These are phyloP conservation scores for Syrmaticus mikado DNA, from an alignment of 2,113 vertebrate genomes.

Conservation along the genomic window DNA sequence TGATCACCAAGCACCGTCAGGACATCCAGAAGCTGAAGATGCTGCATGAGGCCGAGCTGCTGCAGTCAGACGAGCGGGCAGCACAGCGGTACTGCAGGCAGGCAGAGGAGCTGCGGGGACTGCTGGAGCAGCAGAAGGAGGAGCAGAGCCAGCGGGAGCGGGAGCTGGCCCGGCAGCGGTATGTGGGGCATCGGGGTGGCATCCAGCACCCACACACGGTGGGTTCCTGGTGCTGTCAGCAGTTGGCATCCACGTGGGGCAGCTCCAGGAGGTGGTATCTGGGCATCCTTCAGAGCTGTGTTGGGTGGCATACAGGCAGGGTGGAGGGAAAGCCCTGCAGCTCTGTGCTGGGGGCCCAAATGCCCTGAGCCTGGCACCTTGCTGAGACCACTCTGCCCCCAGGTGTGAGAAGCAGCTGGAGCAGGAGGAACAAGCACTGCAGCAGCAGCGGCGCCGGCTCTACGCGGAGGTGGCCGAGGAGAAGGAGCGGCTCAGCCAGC, in stretches of 20 bases:
- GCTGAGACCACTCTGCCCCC: neutral
- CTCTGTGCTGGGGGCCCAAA: accelerated
- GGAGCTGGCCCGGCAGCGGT: slow-evolving; percentile 87
- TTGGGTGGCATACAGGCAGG: neutral
- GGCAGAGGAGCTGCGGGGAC: slow-evolving; percentile 84
- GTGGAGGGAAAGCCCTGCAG: too few relatives aligned
- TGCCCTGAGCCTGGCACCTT: accelerated
- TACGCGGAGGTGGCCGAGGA: slow-evolving; percentile 90
- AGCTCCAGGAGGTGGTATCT: neutral
- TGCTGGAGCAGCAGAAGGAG: slow-evolving; percentile 87
- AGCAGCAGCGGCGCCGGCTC: slow-evolving; percentile 90
- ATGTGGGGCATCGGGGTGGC: accelerated
- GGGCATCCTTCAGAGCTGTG: accelerated
- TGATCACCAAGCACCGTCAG: slow-evolving; percentile 90
- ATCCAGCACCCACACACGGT: neutral
- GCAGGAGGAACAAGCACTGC: slow-evolving; percentile 88
- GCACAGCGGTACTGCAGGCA: slow-evolving; percentile 84
- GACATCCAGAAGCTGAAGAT: slow-evolving; percentile 88
- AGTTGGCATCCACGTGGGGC: accelerated
- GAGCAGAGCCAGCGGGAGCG: slow-evolving; percentile 86
- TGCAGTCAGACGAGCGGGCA: slow-evolving; percentile 84
- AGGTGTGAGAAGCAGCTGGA: slow-evolving; percentile 92
- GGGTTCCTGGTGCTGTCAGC: accelerated
- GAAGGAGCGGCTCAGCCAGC: slow-evolving; percentile 88
- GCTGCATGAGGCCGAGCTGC: slow-evolving; percentile 91